Evolutionary conservation across 2,113 vertebrate genomes (phyloP).

Genomic region (Todiramphus saurophagus): DNA sequence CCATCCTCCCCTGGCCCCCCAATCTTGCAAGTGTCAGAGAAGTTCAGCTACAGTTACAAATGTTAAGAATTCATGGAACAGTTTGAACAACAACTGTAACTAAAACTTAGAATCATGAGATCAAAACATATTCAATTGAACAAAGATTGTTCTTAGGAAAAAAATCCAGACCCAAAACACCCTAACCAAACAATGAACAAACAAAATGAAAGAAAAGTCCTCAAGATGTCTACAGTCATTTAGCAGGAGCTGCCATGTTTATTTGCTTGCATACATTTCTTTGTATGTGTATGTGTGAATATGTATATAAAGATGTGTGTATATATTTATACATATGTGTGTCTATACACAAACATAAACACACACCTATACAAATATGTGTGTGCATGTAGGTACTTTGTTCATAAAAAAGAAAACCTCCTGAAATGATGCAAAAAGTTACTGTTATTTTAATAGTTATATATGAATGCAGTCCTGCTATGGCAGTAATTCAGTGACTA

Average conservation of each 20-base stretch:
- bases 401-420: not conserved
- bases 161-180: no score
- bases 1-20: no score
- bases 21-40: not conserved
- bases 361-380: not conserved
- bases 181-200: not conserved
- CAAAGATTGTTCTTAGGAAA: not conserved
- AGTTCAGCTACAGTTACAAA: slow-evolving; percentile 7
- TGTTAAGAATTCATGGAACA: not conserved
- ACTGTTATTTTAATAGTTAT: not conserved
- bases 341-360: not conserved
- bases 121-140: not conserved
- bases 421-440: not conserved
- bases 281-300: not conserved
- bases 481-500: not conserved
- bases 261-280: not conserved
- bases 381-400: not conserved
- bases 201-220: not conserved
- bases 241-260: not conserved
- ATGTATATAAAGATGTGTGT: rapidly evolving
- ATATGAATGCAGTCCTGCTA: not conserved
- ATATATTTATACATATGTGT: not conserved
- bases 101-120: slow-evolving; percentile 7
- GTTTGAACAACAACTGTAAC: not conserved
- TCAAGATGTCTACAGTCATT: not conserved